Evolutionary conservation across 2,113 vertebrate species (phyloP).

Genomic region (Empidonax alnorum): DNA sequence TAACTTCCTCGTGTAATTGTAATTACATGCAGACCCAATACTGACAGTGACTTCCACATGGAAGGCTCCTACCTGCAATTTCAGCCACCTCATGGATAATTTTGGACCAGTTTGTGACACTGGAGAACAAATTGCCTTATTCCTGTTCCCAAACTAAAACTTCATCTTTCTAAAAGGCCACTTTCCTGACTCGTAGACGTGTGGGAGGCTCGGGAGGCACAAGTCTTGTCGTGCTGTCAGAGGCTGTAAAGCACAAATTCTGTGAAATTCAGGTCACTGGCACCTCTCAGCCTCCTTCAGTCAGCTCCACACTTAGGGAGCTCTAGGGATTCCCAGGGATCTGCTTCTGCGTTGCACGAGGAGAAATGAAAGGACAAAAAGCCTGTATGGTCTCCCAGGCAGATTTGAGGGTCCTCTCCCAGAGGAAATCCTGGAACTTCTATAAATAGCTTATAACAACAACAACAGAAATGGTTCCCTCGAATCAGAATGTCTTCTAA

Average conservation of each 20-base stretch:
- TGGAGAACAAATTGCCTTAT: background rate
- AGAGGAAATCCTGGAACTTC: background rate
- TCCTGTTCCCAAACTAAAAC: background rate
- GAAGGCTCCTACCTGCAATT: background rate
- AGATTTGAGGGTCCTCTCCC: background rate
- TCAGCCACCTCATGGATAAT: background rate
- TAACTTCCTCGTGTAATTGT: background rate
- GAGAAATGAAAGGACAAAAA: background rate
- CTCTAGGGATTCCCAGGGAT: background rate
- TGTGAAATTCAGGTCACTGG: conserved; percentile 46
- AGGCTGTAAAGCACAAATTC: background rate
- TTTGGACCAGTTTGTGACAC: background rate
- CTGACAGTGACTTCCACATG: background rate
- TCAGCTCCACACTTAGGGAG: background rate
- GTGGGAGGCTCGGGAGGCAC: conserved; percentile 7
- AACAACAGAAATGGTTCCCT: background rate
- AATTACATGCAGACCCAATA: background rate
- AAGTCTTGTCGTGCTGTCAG: conserved; percentile 17
- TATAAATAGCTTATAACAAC: background rate
- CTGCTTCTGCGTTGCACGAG: background rate
- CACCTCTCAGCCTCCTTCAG: conserved; percentile 14
- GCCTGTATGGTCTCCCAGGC: background rate
- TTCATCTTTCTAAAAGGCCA: background rate
- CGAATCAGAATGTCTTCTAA: background rate
- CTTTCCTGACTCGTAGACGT: background rate